These are phyloP conservation scores for Ptychobarbus kaznakovi DNA, from an alignment of 2,797 vertebrate species.

Conservation along the genomic window DNA sequence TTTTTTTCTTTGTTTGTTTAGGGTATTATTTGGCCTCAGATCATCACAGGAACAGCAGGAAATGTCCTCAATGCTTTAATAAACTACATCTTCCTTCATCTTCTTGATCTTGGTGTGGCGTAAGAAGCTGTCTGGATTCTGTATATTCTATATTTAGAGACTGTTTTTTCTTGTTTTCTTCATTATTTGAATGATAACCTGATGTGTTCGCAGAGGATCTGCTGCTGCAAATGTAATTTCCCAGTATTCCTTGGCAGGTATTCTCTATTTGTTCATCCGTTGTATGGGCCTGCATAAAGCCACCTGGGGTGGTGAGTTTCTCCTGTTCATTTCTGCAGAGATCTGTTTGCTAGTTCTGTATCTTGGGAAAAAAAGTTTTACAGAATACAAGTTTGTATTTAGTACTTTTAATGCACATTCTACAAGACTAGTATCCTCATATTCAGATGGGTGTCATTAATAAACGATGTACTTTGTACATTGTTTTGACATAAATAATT, in stretches of 20 bases:
- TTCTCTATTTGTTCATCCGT: constrained; percentile 83
- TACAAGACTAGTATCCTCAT: not conserved
- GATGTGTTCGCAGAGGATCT: constrained; percentile 81
- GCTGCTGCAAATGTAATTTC: constrained; percentile 87
- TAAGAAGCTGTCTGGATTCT: constrained; percentile 76
- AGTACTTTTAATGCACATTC: not conserved
- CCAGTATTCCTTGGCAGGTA: constrained; percentile 81
- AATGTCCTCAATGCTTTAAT: constrained; percentile 86
- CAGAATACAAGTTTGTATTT: not conserved
- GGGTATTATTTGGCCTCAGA: constrained; percentile 87
- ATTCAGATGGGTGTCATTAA: not conserved
- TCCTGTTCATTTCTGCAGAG: not conserved
- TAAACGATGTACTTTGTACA: not conserved
- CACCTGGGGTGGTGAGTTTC: constrained; percentile 87
- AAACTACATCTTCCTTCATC: constrained; percentile 85
- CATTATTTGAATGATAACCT: not conserved
- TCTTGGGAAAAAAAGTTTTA: not conserved
- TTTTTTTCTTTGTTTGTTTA: constrained; percentile 66
- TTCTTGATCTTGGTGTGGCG: constrained; percentile 86
- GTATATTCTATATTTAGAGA: not conserved
- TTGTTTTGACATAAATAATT: not conserved
- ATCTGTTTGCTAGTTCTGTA: not conserved
- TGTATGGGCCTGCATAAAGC: constrained; percentile 83
- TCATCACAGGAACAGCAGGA: constrained; percentile 81
- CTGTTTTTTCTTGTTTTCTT: not conserved